Base-by-base conservation (phyloP, 2,113 vertebrate species). In the Columba livia region DNA sequence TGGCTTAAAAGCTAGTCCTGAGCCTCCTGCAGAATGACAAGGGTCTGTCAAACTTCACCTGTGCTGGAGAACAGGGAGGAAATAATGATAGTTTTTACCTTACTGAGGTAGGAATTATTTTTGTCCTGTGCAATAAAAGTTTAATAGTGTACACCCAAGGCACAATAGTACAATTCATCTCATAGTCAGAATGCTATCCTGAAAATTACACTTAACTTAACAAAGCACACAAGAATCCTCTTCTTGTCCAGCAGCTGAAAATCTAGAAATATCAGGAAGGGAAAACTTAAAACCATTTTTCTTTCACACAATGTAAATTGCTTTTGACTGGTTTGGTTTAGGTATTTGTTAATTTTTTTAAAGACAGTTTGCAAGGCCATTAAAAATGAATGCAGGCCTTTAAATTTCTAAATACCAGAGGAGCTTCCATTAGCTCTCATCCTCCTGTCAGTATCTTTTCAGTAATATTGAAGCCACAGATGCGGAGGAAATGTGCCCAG, bases 401-500 rank as follows among this genome's bases (percentile, higher is more conserved):
- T 69, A 89, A 71, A 92, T 96, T 93, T 95, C 90, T 89, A 58
- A 87, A 75, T 96, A 94, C 89, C 90, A 31, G 71, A 25, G 24
- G 86, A 95, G 65, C 31, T 79, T 96, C 93, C 94, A 95, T 95
- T 96, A 94, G 92, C 88, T 93, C 90, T 77, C 74, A 66, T 91
- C 79, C 91, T 94, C 38, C 93, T 92, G 94, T 89, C 93, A 92
- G 60, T 83, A 77, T 89, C 94, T 97, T 48, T 88, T 85, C 3
- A 40, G 93, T 93, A 93, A 92, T 89, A 94, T 2, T 5, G 91
- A 67, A 85, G 82, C 51, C 96, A 86, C 94, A 66, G 70, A 97
- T 96, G 95, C 36, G 0, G 81, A 96, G 96, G 97, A 97, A 98
- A 97, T 79, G 96, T 44, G 50, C 98, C 98, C 97, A 58, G 97